These are phyloP conservation scores for Macrochelys suwanniensis DNA, from an alignment of 2,797 vertebrate genomes.

Conservation along the genomic window DNA sequence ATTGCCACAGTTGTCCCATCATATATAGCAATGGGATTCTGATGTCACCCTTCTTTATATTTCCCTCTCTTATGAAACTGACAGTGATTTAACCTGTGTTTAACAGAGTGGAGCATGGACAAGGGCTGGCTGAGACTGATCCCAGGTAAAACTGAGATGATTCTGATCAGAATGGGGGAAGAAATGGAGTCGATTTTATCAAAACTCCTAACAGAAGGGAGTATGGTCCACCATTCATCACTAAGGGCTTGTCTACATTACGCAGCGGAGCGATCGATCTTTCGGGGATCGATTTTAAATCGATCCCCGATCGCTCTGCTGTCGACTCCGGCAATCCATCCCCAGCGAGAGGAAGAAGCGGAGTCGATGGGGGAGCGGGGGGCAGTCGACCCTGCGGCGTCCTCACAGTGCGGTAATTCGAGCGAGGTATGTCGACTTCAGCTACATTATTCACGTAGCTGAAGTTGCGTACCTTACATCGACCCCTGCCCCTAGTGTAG, in stretches of 20 bases:
- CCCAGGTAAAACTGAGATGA: neutral
- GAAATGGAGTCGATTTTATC: neutral
- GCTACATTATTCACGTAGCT: no score
- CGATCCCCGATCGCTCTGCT: no score
- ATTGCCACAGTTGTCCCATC: neutral
- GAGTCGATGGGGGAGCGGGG: no score
- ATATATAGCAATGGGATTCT: neutral
- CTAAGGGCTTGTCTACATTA: neutral
- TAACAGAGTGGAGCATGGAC: neutral
- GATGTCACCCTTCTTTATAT: neutral
- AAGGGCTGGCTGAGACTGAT: neutral
- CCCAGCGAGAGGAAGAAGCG: no score
- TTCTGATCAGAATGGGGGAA: neutral
- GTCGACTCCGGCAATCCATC: no score
- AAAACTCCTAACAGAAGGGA: rapidly evolving
- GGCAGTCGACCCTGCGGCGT: no score
- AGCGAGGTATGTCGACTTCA: no score
- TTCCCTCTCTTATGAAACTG: neutral
- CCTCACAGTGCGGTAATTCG: no score
- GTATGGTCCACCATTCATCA: neutral
- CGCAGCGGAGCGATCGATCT: no score
- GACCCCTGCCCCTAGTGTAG: no score
- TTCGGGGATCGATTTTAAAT: no score
- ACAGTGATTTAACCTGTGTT: neutral
- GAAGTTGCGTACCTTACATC: no score